Evolutionary conservation across 1,140 invertebrate genomes (phyloP).

Genomic region (Calosoma granatense): DNA sequence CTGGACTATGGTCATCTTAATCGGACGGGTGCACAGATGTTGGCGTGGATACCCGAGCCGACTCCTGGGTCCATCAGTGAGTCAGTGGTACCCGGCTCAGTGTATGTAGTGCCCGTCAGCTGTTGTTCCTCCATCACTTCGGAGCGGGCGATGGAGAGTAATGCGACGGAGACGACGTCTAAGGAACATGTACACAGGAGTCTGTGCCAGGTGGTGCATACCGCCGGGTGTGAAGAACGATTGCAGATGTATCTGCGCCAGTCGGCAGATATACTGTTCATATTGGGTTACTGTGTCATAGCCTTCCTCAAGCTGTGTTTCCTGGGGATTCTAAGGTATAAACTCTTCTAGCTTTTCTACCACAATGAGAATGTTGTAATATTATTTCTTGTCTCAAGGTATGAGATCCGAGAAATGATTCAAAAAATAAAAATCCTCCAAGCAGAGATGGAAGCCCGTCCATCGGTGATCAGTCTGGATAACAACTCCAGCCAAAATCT

Average conservation of each 20-base stretch:
- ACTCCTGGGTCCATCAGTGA: slow-evolving; percentile 30
- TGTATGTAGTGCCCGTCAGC: neutral
- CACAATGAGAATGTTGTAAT: neutral
- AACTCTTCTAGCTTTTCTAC: too few relatives aligned
- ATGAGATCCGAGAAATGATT: slow-evolving; percentile 82
- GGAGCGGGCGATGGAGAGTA: slow-evolving; percentile 2
- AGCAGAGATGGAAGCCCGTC: slow-evolving; percentile 39
- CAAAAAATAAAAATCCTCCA: slow-evolving; percentile 67
- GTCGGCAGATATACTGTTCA: slow-evolving; percentile 70
- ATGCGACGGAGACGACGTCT: neutral
- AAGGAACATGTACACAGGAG: neutral
- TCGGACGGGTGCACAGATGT: neutral
- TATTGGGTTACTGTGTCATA: slow-evolving; percentile 81
- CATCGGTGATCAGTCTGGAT: slow-evolving; percentile 12
- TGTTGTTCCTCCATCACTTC: slow-evolving; percentile 15
- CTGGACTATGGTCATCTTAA: slow-evolving; percentile 43
- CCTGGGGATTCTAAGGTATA: slow-evolving; percentile 61
- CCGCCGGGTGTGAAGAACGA: slow-evolving; percentile 13
- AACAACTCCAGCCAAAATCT: slow-evolving; percentile 3
- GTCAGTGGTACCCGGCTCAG: neutral
- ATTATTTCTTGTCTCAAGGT: slow-evolving; percentile 24
- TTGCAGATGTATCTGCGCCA: slow-evolving; percentile 54
- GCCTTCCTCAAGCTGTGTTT: slow-evolving; percentile 85
- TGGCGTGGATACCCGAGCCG: slow-evolving; percentile 33
- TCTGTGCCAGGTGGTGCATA: slow-evolving; percentile 9